Evolutionary conservation across 2,113 vertebrate genomes (phyloP).

Genomic region (Nannobrachium achirus): DNA sequence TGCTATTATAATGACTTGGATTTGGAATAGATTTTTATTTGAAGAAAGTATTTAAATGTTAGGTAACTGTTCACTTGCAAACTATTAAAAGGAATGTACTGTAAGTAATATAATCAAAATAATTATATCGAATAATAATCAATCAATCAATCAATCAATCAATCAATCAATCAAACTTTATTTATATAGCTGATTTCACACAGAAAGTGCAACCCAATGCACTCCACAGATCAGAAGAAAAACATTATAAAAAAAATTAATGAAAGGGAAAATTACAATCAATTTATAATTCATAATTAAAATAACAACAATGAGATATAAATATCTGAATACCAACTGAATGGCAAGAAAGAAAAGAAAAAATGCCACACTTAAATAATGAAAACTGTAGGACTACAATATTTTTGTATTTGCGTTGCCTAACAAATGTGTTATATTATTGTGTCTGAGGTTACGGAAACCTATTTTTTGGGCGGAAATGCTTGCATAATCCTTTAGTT

Average conservation of each 20-base stretch:
- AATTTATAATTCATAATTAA: background rate
- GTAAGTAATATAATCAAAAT: too few relatives aligned
- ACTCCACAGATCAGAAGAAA: slow-evolving; percentile 4
- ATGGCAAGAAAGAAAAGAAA: background rate
- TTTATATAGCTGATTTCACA: background rate
- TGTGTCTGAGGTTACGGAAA: slow-evolving; percentile 37
- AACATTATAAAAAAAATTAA: background rate
- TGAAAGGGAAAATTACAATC: background rate
- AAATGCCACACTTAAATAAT: background rate
- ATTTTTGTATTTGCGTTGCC: background rate
- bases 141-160: background rate
- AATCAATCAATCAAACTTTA: background rate
- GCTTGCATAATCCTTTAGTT: slow-evolving; percentile 84
- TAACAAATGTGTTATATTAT: slow-evolving; percentile 30
- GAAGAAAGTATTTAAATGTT: too few relatives aligned
- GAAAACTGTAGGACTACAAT: background rate
- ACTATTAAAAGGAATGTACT: too few relatives aligned
- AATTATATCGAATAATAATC: background rate
- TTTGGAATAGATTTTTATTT: background rate
- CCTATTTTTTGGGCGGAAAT: slow-evolving; percentile 33
- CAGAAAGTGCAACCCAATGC: slow-evolving; percentile 1
- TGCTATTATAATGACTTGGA: background rate
- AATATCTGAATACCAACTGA: background rate
- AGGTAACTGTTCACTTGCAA: too few relatives aligned
- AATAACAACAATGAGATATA: background rate